Percentiles rank a stretch among this genome's conserved stretches.
These are phyloP conservation scores for Wasmannia auropunctata DNA, from an alignment of 1,140 invertebrate species.

Conservation along the genomic window DNA sequence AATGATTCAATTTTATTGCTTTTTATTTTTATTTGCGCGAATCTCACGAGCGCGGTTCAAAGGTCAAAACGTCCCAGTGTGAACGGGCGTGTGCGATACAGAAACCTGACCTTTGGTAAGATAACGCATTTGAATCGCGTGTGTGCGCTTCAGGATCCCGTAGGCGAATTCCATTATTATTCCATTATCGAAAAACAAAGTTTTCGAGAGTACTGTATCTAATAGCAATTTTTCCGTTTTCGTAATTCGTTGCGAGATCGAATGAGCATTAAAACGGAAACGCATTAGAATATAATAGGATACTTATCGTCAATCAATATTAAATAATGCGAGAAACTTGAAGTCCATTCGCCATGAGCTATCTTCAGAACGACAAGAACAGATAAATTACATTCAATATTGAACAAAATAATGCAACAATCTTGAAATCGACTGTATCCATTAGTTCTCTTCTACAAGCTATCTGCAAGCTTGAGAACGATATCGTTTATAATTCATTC, in stretches of 20 bases:
- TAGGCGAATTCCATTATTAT: no score
- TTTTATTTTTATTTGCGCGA: background rate
- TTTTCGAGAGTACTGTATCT: background rate
- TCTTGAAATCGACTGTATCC: background rate
- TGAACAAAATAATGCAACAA: background rate
- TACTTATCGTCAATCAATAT: background rate
- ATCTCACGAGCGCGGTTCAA: background rate
- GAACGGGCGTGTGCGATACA: background rate
- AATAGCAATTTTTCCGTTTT: background rate
- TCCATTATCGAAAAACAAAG: background rate
- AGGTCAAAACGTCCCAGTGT: background rate
- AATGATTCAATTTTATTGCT: background rate
- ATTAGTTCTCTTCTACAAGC: background rate
- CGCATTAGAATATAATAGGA: background rate
- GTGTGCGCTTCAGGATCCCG: no score
- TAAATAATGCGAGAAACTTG: background rate
- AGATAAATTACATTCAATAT: background rate
- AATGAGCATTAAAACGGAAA: background rate
- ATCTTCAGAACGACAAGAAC: background rate
- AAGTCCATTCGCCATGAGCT: background rate
- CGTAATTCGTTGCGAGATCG: background rate
- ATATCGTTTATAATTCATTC: background rate
- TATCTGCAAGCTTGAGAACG: background rate
- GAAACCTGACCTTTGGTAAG: background rate
- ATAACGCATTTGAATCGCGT: background rate